These are phyloP conservation scores for Ceyx margarethae DNA, from an alignment of 2,113 vertebrate genomes.

Conservation along the genomic window DNA sequence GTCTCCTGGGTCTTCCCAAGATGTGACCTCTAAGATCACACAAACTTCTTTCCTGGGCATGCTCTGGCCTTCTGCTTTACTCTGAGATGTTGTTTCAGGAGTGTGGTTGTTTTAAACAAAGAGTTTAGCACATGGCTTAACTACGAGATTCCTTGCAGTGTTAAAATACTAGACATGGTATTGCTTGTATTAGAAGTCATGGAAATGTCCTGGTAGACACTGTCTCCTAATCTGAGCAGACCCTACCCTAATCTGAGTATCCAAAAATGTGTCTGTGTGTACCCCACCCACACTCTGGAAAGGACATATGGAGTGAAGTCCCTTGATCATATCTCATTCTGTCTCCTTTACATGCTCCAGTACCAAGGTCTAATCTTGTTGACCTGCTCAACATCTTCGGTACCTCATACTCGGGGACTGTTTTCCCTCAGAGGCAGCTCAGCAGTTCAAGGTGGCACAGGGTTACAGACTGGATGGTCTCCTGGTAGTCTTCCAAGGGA, in stretches of 20 bases:
- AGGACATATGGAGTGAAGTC: neutral
- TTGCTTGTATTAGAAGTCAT: rapidly evolving
- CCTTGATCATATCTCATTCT: neutral
- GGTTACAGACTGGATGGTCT: neutral
- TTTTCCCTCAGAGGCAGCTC: neutral
- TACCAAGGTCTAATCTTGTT: neutral
- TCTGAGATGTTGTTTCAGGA: neutral
- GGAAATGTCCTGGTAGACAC: neutral
- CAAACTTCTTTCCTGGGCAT: neutral
- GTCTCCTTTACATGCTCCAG: neutral
- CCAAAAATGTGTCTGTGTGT: neutral
- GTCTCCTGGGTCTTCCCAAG: neutral
- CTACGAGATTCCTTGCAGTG: rapidly evolving
- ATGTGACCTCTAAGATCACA: neutral
- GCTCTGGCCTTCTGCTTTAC: neutral
- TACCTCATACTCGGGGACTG: rapidly evolving
- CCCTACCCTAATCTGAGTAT: too few relatives aligned
- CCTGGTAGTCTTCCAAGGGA: neutral
- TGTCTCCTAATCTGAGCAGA: neutral
- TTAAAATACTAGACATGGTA: neutral
- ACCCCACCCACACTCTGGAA: neutral
- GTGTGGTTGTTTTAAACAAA: neutral
- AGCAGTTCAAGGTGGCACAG: neutral
- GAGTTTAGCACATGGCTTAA: neutral
- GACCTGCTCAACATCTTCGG: neutral